Conservation (phyloP, 2,113 vertebrate species). For the Cynopterus brachyotis region DNA sequence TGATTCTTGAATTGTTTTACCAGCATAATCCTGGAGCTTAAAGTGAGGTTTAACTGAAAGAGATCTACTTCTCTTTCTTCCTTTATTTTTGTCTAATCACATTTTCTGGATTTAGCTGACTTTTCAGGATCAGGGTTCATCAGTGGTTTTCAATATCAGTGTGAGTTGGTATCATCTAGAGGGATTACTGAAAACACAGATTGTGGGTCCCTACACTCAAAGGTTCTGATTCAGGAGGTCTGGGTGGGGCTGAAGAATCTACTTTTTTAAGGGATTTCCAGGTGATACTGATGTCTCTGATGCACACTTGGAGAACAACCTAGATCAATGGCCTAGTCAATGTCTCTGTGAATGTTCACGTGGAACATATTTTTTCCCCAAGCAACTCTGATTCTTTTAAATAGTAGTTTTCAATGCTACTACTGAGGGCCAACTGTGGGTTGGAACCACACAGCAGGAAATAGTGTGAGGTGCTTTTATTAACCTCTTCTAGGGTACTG, state of each 20-base stretch:
- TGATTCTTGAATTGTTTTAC: background rate
- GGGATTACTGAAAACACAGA: background rate
- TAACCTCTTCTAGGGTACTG: accelerated
- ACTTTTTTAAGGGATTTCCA: background rate
- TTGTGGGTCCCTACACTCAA: background rate
- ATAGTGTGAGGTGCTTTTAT: accelerated
- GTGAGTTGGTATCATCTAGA: too few relatives aligned
- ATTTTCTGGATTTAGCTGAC: background rate
- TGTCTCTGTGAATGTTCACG: accelerated
- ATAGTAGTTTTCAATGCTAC: background rate
- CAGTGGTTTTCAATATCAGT: background rate
- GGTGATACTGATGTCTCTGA: too few relatives aligned
- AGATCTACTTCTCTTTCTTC: background rate
- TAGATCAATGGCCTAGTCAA: background rate
- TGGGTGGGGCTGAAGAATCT: background rate
- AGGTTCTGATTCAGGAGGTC: background rate
- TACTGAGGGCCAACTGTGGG: accelerated
- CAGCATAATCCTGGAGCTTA: background rate
- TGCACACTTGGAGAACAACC: background rate
- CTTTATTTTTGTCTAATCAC: background rate
- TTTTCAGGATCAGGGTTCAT: background rate
- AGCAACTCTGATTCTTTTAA: background rate
- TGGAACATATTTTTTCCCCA: background rate
- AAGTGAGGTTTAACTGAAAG: background rate
- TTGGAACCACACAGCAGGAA: background rate